phyloP scores from a whole-genome alignment of 2,797 vertebrate genomes.

The Ptychadena robeensis region DNA sequence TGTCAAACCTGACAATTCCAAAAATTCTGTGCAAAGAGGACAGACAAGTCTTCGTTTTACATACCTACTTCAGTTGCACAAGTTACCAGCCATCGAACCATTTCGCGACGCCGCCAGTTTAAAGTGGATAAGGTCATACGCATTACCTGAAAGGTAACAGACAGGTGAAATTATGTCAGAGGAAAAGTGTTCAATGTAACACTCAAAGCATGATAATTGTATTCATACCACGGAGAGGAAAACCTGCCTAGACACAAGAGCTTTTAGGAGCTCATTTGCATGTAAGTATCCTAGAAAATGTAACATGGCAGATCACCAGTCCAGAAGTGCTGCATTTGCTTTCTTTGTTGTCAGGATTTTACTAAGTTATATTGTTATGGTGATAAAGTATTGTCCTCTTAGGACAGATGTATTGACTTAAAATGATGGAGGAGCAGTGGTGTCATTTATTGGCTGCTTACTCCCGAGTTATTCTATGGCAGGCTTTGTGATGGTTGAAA shows the following conservation, averaged over 20 bases:
- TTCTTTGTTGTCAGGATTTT: too few species aligned
- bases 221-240: not conserved
- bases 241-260: not conserved
- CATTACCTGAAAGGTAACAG: constrained; percentile 85
- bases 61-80: constrained; percentile 98
- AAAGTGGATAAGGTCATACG: constrained; percentile 96
- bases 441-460: not conserved
- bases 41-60: constrained; percentile 66
- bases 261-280: too few species aligned
- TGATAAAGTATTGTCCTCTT: too few species aligned
- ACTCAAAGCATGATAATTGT: not conserved
- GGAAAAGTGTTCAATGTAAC: too few species aligned
- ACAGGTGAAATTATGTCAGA: not conserved
- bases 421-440: not conserved
- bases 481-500: too few species aligned
- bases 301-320: too few species aligned
- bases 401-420: too few species aligned
- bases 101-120: constrained; percentile 96
- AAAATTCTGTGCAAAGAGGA: not conserved
- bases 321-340: too few species aligned
- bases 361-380: too few species aligned
- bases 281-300: too few species aligned
- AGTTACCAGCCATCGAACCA: constrained; percentile 98
- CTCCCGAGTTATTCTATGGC: not conserved
- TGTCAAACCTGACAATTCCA: too few species aligned